A percentile compares a stretch with the other conserved stretches of the same genome.
phyloP scores from a whole-genome alignment of 2,888 invertebrate species.

The Meta bourneti region DNA sequence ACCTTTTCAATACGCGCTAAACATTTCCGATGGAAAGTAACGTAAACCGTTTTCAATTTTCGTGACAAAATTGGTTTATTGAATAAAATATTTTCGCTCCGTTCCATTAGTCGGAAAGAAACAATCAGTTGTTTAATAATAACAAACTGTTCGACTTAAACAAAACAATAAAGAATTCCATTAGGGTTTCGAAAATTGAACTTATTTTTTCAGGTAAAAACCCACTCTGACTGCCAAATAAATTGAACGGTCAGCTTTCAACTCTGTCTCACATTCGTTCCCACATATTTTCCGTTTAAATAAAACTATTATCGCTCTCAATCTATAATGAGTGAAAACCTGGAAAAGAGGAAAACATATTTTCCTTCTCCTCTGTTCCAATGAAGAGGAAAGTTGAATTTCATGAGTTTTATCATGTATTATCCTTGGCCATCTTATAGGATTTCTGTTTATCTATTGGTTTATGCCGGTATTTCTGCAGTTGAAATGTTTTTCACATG shows the following conservation, averaged over 20 bases:
- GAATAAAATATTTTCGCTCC: conserved; percentile 40
- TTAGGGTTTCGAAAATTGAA: conserved; percentile 30
- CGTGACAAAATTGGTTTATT: conserved; percentile 56
- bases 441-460: too few species aligned
- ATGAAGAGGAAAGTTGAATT: neutral
- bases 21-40: too few species aligned
- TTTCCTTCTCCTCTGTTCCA: neutral
- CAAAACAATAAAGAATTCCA: conserved; percentile 35
- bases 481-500: too few species aligned
- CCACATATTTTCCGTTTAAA: conserved; percentile 1
- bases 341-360: neutral
- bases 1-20: conserved; percentile 17
- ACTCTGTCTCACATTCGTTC: conserved; percentile 20
- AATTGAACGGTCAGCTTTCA: conserved; percentile 39
- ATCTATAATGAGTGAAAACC: neutral
- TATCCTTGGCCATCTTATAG: neutral
- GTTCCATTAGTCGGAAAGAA: conserved; percentile 20
- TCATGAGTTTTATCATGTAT: neutral
- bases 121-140: conserved; percentile 38
- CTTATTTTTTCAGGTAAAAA: conserved; percentile 29
- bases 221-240: conserved; percentile 1
- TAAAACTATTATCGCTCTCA: conserved; percentile 8
- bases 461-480: too few species aligned
- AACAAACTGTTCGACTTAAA: conserved; percentile 19
- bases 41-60: conserved; percentile 37